Base-by-base conservation (phyloP, 1,140 invertebrate genomes). In the Tetramorium alpestre region DNA sequence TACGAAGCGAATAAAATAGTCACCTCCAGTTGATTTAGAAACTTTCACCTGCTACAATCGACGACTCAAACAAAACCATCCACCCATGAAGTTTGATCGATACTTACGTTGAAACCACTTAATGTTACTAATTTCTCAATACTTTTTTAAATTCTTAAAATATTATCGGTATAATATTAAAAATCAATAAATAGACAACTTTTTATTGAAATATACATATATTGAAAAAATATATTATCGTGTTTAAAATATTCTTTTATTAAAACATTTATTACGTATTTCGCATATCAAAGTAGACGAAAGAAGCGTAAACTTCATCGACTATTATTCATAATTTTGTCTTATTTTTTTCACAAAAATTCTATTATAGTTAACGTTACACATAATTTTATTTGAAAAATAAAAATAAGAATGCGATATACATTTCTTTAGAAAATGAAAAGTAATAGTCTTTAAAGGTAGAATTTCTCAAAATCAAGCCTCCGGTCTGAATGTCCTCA, bases 51-150 rank as follows among this genome's bases (percentile, higher is more conserved):
- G 51, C 25, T 54, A 38, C 16, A 44, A 18, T 60, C 56, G 41
- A 33, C 11, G 4, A 56, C 28, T 62, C 18, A 25, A 90, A 33
- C 49, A 1, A 58, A 81, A 80, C n/a, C 7, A 47, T 41, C 16
- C 25, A 25, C 8, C n/a, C 18, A 41, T 47, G 38, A 88, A 65
- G 89, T 92, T 92, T 90, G 88, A 87, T 92, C 89, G 28, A 92
- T 91, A 90, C 18, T 69, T 49, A 10, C 13, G 6, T 84, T 13
- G 41, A 22, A 82, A 73, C 22, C 33, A 60, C 13, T 18, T 44
- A 47, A 49, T 8, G 41, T 47, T 5, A 33, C 25, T 18, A 38
- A 80, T 3, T 7, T 73, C 25, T 73, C 3, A 47, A 82, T 22
- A 54, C 10, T 58, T 10, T 25, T 56, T 33, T 18, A 41, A 25